phyloP scores from a whole-genome alignment of 2,113 vertebrate genomes.

The Riparia riparia region DNA sequence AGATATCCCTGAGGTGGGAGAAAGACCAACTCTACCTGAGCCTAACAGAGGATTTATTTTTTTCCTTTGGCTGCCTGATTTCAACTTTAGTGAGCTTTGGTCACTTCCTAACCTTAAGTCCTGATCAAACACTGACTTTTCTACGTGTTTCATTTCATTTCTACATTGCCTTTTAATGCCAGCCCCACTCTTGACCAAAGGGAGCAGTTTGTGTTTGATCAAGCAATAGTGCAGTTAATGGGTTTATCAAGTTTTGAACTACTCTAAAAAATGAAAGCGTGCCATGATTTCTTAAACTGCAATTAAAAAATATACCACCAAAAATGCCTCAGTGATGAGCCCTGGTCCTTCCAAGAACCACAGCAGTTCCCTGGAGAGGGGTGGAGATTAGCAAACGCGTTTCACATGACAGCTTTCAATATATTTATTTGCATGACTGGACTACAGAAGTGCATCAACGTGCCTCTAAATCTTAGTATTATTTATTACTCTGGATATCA shows the following conservation, averaged over 20 bases:
- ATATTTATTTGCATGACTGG: slow-evolving; percentile 39
- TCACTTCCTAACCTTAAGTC: background rate
- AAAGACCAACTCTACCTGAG: background rate
- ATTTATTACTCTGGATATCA: slow-evolving; percentile 26
- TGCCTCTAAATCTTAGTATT: slow-evolving; percentile 22
- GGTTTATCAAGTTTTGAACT: background rate
- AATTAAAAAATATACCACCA: background rate
- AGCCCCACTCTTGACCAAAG: background rate
- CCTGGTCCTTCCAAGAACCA: background rate
- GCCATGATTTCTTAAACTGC: background rate
- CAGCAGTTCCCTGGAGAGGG: background rate
- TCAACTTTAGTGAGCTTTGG: background rate
- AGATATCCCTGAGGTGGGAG: background rate
- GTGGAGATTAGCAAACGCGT: background rate
- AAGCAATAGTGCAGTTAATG: background rate
- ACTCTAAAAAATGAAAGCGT: background rate
- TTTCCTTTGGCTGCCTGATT: background rate
- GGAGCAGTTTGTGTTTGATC: background rate
- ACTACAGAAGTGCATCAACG: background rate
- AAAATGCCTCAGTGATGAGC: background rate
- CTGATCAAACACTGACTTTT: background rate
- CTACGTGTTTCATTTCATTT: background rate
- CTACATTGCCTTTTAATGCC: background rate
- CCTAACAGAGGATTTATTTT: background rate
- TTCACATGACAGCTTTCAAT: slow-evolving; percentile 11